A percentile compares a stretch with the other conserved stretches of the same genome.
These are phyloP conservation scores for Tholera decimalis DNA, from an alignment of 2,888 invertebrate genomes.

Conservation along the genomic window DNA sequence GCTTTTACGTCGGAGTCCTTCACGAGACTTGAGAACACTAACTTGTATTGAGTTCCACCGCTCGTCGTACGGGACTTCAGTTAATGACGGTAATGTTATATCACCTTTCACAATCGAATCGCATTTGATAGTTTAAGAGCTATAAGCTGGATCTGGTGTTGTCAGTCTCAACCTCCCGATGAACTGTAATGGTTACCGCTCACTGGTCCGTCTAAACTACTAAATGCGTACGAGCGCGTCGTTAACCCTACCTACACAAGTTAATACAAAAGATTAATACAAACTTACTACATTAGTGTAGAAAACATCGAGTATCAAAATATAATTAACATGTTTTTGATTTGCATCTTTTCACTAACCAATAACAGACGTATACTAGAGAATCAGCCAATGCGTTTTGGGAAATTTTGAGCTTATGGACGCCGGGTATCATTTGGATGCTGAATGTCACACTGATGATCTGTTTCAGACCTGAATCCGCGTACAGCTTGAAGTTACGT, in stretches of 20 bases:
- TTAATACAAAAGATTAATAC: constrained; percentile 83
- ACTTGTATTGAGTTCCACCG: constrained; percentile 57
- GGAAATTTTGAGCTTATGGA: constrained; percentile 85
- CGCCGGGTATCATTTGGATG: constrained; percentile 79
- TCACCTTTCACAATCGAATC: constrained; percentile 77
- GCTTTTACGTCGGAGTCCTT: constrained; percentile 60
- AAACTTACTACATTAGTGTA: constrained; percentile 86
- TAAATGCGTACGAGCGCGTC: constrained; percentile 82
- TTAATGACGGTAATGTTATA: constrained; percentile 69
- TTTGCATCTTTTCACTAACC: constrained; percentile 90
- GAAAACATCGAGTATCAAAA: constrained; percentile 91
- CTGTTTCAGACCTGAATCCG: constrained; percentile 44
- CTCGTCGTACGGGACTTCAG: constrained; percentile 51
- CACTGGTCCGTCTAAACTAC: constrained; percentile 73
- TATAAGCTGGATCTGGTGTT: constrained; percentile 48
- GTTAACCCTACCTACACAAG: constrained; percentile 81
- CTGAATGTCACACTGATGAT: constrained; percentile 74
- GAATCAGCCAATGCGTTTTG: constrained; percentile 89
- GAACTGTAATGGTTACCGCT: constrained; percentile 56
- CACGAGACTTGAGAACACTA: constrained; percentile 33
- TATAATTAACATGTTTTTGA: constrained; percentile 89
- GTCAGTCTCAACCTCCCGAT: constrained; percentile 45
- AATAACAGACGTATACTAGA: constrained; percentile 91
- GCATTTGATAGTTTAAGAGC: constrained; percentile 76
- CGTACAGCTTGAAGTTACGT: constrained; percentile 38